Percentiles rank a stretch among this genome's conserved stretches.
These are phyloP conservation scores for Lagodon rhomboides DNA, from an alignment of 2,797 vertebrate species.

Conservation along the genomic window DNA sequence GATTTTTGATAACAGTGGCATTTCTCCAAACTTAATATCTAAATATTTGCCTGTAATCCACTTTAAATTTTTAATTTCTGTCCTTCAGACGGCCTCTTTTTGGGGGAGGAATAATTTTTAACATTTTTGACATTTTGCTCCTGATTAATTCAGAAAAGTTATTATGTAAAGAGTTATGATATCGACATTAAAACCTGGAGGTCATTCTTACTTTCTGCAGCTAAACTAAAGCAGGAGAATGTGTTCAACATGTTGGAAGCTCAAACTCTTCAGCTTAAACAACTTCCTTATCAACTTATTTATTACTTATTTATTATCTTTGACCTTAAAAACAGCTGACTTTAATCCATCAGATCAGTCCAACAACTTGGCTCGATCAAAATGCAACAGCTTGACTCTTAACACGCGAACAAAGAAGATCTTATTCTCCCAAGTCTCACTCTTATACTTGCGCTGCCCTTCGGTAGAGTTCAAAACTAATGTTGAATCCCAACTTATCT, in stretches of 20 bases:
- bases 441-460: not conserved
- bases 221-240: not conserved
- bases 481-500: not conserved
- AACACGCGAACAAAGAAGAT: not conserved
- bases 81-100: not conserved
- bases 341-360: not conserved
- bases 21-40: slow-evolving; percentile 35
- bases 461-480: not conserved
- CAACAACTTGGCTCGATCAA: not conserved
- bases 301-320: no score
- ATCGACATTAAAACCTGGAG: not conserved
- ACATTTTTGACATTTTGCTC: slow-evolving; percentile 12
- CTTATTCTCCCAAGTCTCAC: not conserved
- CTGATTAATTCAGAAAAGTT: slow-evolving; percentile 11
- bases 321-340: not conserved
- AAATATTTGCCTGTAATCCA: slow-evolving; percentile 16
- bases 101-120: not conserved
- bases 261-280: not conserved
- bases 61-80: slow-evolving; percentile 10
- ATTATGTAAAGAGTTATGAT: not conserved
- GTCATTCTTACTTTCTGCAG: not conserved
- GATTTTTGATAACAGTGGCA: slow-evolving; percentile 49
- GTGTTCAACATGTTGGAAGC: not conserved
- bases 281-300: not conserved
- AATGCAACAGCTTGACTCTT: not conserved